Percentiles rank a stretch among this genome's conserved stretches.
These are phyloP conservation scores for Craterocephalus amniculus DNA, from an alignment of 2,797 vertebrate species.

Conservation along the genomic window DNA sequence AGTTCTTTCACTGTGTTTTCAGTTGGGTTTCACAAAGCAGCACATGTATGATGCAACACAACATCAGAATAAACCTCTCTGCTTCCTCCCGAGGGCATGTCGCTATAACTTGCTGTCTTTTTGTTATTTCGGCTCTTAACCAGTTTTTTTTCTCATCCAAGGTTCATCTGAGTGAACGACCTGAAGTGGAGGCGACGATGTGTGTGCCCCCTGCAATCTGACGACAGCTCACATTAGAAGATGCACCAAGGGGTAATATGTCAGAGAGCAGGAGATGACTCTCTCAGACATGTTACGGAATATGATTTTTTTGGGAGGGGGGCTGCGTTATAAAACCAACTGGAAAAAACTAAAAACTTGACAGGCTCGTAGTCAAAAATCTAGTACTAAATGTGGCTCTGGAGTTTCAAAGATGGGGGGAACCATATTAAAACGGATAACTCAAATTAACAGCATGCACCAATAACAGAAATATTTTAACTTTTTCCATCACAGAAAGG, in stretches of 20 bases:
- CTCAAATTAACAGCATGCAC: too few relatives aligned
- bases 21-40: not conserved
- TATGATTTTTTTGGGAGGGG: not conserved
- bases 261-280: constrained; percentile 5
- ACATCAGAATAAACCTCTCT: constrained; percentile 6
- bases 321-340: not conserved
- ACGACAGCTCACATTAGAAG: constrained; percentile 21
- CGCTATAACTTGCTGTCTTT: not conserved
- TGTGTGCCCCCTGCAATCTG: not conserved
- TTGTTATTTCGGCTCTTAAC: constrained; percentile 1
- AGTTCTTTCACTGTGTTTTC: constrained; percentile 15
- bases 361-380: not conserved
- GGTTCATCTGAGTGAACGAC: not conserved
- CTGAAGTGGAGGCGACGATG: not conserved
- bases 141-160: not conserved
- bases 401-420: not conserved
- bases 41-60: constrained; percentile 9
- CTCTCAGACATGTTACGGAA: constrained; percentile 1
- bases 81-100: constrained; percentile 11
- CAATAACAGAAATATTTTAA: too few relatives aligned
- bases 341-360: not conserved
- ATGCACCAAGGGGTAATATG: constrained; percentile 5
- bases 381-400: not conserved
- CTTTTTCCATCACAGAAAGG: not conserved
- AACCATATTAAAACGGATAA: not conserved